Conservation (phyloP, 2,113 vertebrate species). For the Pelmatolapia mariae region DNA sequence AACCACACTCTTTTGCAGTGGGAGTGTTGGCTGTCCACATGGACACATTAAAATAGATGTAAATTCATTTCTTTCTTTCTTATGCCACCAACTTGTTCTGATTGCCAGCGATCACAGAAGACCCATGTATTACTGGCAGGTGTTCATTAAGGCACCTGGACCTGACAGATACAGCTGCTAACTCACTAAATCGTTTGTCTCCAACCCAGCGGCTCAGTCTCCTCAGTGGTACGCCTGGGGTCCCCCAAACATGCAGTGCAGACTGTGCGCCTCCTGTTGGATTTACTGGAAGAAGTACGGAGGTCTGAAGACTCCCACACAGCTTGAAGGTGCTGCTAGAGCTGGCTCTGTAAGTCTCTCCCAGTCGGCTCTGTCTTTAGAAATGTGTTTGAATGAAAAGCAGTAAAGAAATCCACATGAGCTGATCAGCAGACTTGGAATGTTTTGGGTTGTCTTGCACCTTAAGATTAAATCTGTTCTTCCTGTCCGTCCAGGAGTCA, state of each 20-base stretch:
- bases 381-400: fast-evolving
- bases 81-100: background rate
- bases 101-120: background rate
- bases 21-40: background rate
- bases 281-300: conserved; percentile 98
- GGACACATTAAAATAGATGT: fast-evolving
- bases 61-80: background rate
- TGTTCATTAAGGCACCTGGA: background rate
- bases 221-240: conserved; percentile 96
- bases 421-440: background rate
- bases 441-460: background rate
- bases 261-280: conserved; percentile 93
- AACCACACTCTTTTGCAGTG: background rate
- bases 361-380: background rate
- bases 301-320: conserved; percentile 89
- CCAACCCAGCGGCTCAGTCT: conserved; percentile 80
- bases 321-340: conserved; percentile 86
- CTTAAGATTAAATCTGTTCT: background rate
- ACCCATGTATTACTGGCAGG: background rate
- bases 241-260: conserved; percentile 95
- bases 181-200: background rate
- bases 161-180: background rate
- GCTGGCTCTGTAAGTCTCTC: conserved; percentile 74
- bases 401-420: background rate
- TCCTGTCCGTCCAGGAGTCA: conserved; percentile 66